Evolutionary conservation across 2,113 vertebrate genomes (phyloP).

Genomic region (Sceloporus undulatus): DNA sequence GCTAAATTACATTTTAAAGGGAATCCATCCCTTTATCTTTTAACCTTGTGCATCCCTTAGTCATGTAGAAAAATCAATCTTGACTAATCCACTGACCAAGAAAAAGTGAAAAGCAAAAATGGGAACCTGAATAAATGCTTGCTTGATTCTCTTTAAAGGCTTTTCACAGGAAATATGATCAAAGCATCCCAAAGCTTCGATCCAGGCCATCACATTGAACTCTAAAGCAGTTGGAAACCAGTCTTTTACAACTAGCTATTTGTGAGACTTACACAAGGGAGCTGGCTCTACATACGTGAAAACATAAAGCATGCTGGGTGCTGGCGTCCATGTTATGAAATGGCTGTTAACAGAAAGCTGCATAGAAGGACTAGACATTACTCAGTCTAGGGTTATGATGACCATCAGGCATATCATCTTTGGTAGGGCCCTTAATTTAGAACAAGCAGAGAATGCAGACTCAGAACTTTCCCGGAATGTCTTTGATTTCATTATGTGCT

Average conservation of each 20-base stretch:
- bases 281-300: neutral
- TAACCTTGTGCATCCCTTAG: constrained; percentile 79
- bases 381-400: neutral
- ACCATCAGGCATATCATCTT: neutral
- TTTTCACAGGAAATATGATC: constrained; percentile 52
- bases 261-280: constrained; percentile 5
- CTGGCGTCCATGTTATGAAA: neutral
- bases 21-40: constrained; percentile 78
- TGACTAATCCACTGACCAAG: constrained; percentile 77
- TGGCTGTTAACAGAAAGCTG: neutral
- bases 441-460: neutral
- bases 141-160: constrained; percentile 66
- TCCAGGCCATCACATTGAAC: constrained; percentile 3
- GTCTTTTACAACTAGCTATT: neutral
- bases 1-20: constrained; percentile 79
- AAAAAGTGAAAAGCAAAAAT: constrained; percentile 64
- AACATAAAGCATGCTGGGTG: neutral
- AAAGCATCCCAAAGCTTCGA: constrained; percentile 44
- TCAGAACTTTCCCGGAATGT: neutral
- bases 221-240: constrained; percentile 16
- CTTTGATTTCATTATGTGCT: neutral
- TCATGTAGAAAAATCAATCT: constrained; percentile 81
- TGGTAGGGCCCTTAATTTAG: neutral
- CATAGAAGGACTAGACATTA: neutral
- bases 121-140: constrained; percentile 56